phyloP scores from a whole-genome alignment of 2,888 invertebrate genomes.

The Pseudoips prasinana region DNA sequence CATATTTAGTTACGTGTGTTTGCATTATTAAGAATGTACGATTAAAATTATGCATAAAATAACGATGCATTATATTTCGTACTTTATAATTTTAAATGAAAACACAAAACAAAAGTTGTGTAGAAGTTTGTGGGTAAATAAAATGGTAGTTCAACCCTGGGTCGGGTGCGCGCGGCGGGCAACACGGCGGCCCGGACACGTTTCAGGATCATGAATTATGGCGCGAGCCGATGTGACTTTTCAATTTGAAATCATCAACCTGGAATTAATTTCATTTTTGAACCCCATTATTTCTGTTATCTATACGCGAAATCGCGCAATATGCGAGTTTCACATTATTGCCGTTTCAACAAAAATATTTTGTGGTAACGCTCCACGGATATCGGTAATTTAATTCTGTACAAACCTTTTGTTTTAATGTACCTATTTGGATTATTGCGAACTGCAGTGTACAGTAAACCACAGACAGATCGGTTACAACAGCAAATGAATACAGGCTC shows the following conservation, averaged over 20 bases:
- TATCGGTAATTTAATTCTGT: conserved; percentile 58
- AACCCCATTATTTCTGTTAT: conserved; percentile 82
- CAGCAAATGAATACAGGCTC: conserved; percentile 27
- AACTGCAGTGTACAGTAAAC: conserved; percentile 29
- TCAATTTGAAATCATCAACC: conserved; percentile 83
- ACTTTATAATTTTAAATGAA: conserved; percentile 22
- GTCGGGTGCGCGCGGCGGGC: conserved; percentile 49
- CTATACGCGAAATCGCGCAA: conserved; percentile 75
- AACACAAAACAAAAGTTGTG: conserved; percentile 28
- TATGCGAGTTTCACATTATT: conserved; percentile 78
- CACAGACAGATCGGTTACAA: conserved; percentile 29
- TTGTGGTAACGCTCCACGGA: conserved; percentile 50
- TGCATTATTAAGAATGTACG: conserved; percentile 16
- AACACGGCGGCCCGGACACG: conserved; percentile 78
- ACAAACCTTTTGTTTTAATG: conserved; percentile 49
- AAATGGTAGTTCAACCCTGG: conserved; percentile 61
- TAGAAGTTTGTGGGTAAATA: conserved; percentile 40
- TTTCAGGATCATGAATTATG: conserved; percentile 82
- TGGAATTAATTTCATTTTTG: conserved; percentile 83
- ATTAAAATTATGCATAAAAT: conserved; percentile 22
- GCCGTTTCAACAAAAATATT: conserved; percentile 73
- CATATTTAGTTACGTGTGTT: conserved; percentile 13
- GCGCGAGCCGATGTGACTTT: conserved; percentile 82
- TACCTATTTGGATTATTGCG: conserved; percentile 30
- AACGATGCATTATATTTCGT: conserved; percentile 8